Conservation (phyloP, 1,140 invertebrate species). For the Drosophila littoralis region DNA sequence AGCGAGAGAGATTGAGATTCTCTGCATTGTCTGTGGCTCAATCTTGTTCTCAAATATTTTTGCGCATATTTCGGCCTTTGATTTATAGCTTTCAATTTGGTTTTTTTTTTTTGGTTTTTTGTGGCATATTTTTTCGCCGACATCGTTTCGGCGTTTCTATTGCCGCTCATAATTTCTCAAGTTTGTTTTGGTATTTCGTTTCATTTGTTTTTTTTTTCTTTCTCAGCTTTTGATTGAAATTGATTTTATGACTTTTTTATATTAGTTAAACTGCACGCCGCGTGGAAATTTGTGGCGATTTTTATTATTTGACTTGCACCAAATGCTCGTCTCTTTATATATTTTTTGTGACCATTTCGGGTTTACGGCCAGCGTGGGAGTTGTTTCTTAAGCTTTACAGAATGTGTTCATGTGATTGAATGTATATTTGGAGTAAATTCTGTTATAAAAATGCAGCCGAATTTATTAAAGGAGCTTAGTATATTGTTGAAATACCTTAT, state of each 20-base stretch:
- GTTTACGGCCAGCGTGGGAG: constrained; percentile 23
- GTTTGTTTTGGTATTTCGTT: constrained; percentile 46
- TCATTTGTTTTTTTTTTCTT: constrained; percentile 38
- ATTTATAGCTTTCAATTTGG: constrained; percentile 61
- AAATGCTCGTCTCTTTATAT: constrained; percentile 36
- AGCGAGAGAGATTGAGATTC: background rate
- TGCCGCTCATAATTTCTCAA: constrained; percentile 53
- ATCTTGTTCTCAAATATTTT: constrained; percentile 46
- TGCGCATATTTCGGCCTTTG: constrained; percentile 64
- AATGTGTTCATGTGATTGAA: background rate
- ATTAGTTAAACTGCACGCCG: constrained; percentile 55
- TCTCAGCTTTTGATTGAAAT: constrained; percentile 63
- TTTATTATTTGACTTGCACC: constrained; percentile 67
- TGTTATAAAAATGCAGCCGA: too few species aligned
- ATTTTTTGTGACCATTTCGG: constrained; percentile 18
- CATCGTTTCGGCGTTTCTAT: constrained; percentile 16
- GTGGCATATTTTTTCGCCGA: constrained; percentile 12
- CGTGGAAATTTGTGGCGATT: constrained; percentile 60
- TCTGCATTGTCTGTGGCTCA: constrained; percentile 22
- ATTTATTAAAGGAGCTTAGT: too few species aligned
- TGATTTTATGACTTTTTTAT: constrained; percentile 70
- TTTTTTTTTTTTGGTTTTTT: constrained; percentile 23
- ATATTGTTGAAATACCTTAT: too few species aligned
- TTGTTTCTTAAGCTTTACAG: background rate
- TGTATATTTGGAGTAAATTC: too few species aligned